A percentile compares a stretch with the other conserved stretches of the same genome.
Evolutionary conservation across 2,113 vertebrate genomes (phyloP).

Genomic region (Tiliqua scincoides): DNA sequence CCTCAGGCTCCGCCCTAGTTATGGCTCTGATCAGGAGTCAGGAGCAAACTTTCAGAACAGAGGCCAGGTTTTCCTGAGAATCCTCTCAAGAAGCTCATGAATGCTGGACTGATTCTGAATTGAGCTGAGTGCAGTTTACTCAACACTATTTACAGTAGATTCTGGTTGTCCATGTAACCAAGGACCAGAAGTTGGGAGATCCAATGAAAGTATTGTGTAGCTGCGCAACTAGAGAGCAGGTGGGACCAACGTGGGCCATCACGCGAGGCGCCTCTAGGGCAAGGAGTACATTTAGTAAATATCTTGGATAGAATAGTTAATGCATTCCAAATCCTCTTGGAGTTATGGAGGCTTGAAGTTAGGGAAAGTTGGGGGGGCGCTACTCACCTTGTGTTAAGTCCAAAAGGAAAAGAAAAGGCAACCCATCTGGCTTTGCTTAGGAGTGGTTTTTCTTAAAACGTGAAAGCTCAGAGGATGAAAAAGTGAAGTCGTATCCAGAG

Average conservation of each 20-base stretch:
- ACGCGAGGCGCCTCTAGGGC: neutral
- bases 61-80: no score
- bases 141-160: neutral
- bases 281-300: neutral
- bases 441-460: slow-evolving; percentile 67
- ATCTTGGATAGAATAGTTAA: slow-evolving; percentile 33
- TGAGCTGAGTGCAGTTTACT: neutral
- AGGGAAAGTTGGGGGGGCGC: slow-evolving; percentile 28
- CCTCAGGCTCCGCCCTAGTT: no score
- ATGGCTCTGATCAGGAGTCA: no score
- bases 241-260: neutral
- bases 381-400: slow-evolving; percentile 69
- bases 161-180: neutral
- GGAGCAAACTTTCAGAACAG: no score
- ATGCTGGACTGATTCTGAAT: no score
- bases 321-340: slow-evolving; percentile 59
- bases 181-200: neutral
- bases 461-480: slow-evolving; percentile 68
- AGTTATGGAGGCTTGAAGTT: slow-evolving; percentile 47
- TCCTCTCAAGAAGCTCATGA: no score
- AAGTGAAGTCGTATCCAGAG: slow-evolving; percentile 71
- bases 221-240: neutral
- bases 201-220: neutral
- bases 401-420: slow-evolving; percentile 33
- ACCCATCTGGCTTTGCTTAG: slow-evolving; percentile 72